Percentiles rank a stretch among this genome's conserved stretches.
Evolutionary conservation across 1,140 invertebrate species (phyloP).

Genomic region (Venustaconcha ellipsiformis): DNA sequence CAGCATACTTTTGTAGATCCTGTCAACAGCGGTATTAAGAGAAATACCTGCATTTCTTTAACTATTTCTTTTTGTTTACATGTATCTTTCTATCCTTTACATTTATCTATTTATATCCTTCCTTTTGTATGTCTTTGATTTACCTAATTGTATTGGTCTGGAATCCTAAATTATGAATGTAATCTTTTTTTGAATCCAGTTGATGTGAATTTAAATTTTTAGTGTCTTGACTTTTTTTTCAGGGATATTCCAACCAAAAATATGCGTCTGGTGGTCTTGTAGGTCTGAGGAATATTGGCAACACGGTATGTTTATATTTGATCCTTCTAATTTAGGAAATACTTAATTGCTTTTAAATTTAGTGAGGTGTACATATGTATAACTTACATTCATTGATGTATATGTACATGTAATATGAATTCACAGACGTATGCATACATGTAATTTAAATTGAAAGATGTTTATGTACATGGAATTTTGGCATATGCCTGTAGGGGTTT

Average conservation of each 20-base stretch:
- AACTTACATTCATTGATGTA: conserved; percentile 1
- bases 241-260: conserved; percentile 29
- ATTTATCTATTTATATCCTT: too few relatives aligned
- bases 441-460: too few relatives aligned
- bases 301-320: conserved; percentile 77
- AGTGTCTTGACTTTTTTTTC: conserved; percentile 16
- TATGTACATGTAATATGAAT: conserved; percentile 1
- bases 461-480: too few relatives aligned
- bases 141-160: too few relatives aligned
- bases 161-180: not conserved
- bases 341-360: not conserved
- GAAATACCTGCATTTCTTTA: too few relatives aligned
- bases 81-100: too few relatives aligned
- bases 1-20: too few relatives aligned
- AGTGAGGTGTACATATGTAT: not conserved
- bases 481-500: too few relatives aligned
- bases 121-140: too few relatives aligned
- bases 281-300: conserved; percentile 92
- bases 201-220: not conserved
- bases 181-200: not conserved
- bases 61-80: too few relatives aligned
- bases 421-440: not conserved
- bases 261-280: conserved; percentile 77
- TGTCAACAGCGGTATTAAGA: too few relatives aligned
- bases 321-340: not conserved